Conservation (phyloP, 23 tunicate species). For the Trididemnum miniatum region DNA sequence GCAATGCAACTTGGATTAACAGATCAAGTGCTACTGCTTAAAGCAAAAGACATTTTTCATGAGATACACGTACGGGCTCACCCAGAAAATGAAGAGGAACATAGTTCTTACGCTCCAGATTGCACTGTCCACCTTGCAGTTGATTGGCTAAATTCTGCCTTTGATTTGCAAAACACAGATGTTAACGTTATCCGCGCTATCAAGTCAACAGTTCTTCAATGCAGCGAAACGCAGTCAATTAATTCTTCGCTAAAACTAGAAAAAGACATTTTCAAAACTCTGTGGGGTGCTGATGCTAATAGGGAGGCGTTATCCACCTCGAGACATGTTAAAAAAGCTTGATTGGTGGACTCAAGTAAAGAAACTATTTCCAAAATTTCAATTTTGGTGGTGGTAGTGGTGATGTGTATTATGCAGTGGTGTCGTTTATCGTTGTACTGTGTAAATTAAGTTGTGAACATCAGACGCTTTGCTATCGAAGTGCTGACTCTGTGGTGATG, state of each 20-base stretch:
- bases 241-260: slow-evolving; percentile 3
- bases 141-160: slow-evolving; percentile 6
- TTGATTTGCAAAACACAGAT: slow-evolving; percentile 14
- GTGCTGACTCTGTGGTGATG: too few species aligned
- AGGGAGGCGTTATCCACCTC: background rate
- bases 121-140: slow-evolving; percentile 19
- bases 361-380: too few species aligned
- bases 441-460: too few species aligned
- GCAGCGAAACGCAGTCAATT: background rate
- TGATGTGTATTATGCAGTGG: too few species aligned
- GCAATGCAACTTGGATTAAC: slow-evolving; percentile 45
- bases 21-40: slow-evolving; percentile 16
- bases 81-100: background rate
- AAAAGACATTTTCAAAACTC: slow-evolving; percentile 4
- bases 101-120: background rate
- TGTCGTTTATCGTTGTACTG: too few species aligned
- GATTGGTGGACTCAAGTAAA: too few species aligned
- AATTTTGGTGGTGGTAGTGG: too few species aligned
- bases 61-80: slow-evolving; percentile 4
- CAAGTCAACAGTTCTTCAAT: background rate
- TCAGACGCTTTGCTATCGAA: too few species aligned
- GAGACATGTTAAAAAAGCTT: slow-evolving; percentile 1
- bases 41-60: slow-evolving; percentile 7
- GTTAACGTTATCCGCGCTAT: slow-evolving; percentile 3
- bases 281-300: slow-evolving; percentile 38